phyloP scores from a whole-genome alignment of 1,140 invertebrate species.

The Contarinia nasturtii region DNA sequence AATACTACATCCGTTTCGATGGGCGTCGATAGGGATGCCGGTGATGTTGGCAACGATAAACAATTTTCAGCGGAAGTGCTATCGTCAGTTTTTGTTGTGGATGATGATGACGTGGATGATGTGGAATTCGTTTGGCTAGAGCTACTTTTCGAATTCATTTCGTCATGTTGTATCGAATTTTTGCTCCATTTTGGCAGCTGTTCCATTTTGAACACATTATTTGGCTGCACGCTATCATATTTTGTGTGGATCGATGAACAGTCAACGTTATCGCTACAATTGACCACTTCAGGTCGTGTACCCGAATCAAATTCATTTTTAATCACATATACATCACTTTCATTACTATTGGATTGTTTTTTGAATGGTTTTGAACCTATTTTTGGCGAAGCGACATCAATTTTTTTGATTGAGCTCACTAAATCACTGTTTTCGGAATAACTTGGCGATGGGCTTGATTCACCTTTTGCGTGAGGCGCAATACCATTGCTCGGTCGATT shows the following conservation, averaged over 20 bases:
- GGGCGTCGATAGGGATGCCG: constrained; percentile 37
- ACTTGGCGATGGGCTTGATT: constrained; percentile 24
- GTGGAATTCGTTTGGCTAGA: not conserved
- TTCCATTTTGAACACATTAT: not conserved
- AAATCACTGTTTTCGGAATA: constrained; percentile 5
- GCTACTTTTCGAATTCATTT: not conserved
- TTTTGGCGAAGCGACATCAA: too few species aligned
- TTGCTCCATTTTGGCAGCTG: not conserved
- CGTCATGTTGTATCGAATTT: not conserved
- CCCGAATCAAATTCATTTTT: constrained; percentile 1
- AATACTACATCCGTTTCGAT: constrained; percentile 20
- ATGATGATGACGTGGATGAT: constrained; percentile 14
- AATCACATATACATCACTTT: constrained; percentile 1
- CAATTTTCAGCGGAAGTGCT: constrained; percentile 17
- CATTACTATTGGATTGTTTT: not conserved
- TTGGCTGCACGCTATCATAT: not conserved
- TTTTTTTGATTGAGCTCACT: constrained; percentile 8
- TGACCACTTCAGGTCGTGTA: constrained; percentile 1
- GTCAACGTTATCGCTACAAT: constrained; percentile 5
- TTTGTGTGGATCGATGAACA: not conserved
- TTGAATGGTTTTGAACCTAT: not conserved
- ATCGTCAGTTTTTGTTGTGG: constrained; percentile 18
- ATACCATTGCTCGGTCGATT: constrained; percentile 15
- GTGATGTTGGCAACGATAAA: constrained; percentile 54
- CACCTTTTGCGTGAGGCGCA: constrained; percentile 27